Evolutionary conservation across 2,797 vertebrate genomes (phyloP), one percentile per base, ranked within the genome.

Genomic region (Phoxinus dragarum): DNA sequence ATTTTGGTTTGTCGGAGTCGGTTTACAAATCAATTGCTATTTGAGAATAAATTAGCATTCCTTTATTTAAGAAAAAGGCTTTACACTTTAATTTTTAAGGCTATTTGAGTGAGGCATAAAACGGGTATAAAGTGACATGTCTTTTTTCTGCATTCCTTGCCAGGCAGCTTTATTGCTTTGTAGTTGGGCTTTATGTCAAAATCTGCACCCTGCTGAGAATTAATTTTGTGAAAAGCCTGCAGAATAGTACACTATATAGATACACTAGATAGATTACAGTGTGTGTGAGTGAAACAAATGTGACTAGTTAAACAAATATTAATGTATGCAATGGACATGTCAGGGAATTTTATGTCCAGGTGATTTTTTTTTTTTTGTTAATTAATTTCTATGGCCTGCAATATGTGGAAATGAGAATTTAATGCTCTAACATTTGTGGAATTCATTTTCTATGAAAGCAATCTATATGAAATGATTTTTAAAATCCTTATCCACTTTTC

Each of bases 101-200:
- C 47, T 80, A 42, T 80, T 69, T 47, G 61, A 79, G 44, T 82
- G 77, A 86, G 78, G 68, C 66, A 80, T 75, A 81, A 81, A 82
- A 68, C 44, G 82, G 54, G 79, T 82, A 82, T 56, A 83, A 80
- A 59, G 23, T 56, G 72, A 81, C 80, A 72, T 76, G 79, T 86
- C 88, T 88, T 85, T 64, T 86, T 87, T 73, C 21, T 85, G 66
- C 84, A 81, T 89, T 89, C 83, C 76, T 85, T 76, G 38, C 77
- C 23, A 64, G 67, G 47, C 64, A 67, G 84, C 40, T 87, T 82
- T 86, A 78, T 82, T 79, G 73, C 77, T 66, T 75, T 86, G 31
- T 73, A 54, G 40, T 81, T 69, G n/a, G 68, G 76, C 67, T 71
- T 87, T 66, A 78, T 81, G 73, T 85, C 49, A 40, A 84, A 84